Evolutionary conservation across 2,888 invertebrate genomes (phyloP).

Genomic region (Hypsopygia costalis): DNA sequence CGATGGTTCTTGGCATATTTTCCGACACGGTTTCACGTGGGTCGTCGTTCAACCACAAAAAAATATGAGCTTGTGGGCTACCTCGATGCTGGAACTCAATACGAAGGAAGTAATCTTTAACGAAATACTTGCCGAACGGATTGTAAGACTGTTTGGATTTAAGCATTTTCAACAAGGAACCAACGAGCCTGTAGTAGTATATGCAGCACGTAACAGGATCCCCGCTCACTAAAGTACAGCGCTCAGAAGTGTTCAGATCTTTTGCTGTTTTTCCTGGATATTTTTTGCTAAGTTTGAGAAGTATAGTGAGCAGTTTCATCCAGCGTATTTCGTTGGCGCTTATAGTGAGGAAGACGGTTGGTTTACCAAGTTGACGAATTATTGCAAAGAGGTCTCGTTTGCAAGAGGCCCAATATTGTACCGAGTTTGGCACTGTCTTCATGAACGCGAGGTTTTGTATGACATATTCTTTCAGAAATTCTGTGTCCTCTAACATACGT

Average conservation of each 20-base stretch:
- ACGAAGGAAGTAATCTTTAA: constrained; percentile 37
- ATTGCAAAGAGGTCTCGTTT: constrained; percentile 40
- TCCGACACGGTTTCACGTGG: too few relatives aligned
- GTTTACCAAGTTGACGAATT: constrained; percentile 39
- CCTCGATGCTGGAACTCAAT: constrained; percentile 50
- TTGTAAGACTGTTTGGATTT: constrained; percentile 25
- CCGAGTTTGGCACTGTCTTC: constrained; percentile 38
- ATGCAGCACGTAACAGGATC: constrained; percentile 21
- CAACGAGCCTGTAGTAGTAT: constrained; percentile 35
- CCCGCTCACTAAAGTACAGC: not conserved
- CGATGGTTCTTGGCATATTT: too few relatives aligned
- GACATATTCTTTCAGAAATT: constrained; percentile 33
- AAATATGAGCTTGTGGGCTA: constrained; percentile 48
- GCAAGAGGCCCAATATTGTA: constrained; percentile 41
- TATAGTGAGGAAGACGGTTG: constrained; percentile 30
- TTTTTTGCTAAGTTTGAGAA: constrained; percentile 33
- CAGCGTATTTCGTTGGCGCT: constrained; percentile 52
- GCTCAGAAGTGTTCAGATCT: not conserved
- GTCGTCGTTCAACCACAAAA: constrained; percentile 46
- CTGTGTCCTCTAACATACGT: constrained; percentile 30
- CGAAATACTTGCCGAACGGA: constrained; percentile 35
- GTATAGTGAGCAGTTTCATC: constrained; percentile 31
- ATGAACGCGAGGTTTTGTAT: constrained; percentile 32
- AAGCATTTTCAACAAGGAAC: constrained; percentile 23
- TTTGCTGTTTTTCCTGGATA: not conserved